phyloP scores from a whole-genome alignment of 2,797 vertebrate species.

The Carcharodon carcharias region DNA sequence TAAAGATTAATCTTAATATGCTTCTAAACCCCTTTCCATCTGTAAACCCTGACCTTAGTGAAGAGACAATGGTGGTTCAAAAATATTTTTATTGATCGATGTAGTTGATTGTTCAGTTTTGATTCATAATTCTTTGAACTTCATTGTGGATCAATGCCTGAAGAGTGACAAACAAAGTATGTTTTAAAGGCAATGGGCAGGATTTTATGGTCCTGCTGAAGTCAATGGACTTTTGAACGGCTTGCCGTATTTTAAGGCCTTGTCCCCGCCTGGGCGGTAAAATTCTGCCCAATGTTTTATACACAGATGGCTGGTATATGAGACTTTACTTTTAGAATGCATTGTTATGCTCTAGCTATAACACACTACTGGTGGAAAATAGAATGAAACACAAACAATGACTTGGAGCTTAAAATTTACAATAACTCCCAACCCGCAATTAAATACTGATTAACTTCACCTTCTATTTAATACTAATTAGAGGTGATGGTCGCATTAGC shows the following conservation, averaged over 20 bases:
- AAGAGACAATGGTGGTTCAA: background rate
- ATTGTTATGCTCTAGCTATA: background rate
- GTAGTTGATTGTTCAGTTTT: no score
- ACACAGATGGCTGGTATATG: background rate
- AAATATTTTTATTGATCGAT: background rate
- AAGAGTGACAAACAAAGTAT: background rate
- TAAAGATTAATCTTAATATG: background rate
- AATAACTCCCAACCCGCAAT: background rate
- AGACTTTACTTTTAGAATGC: background rate
- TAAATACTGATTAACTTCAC: background rate
- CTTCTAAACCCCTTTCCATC: background rate
- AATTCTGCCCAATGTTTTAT: background rate
- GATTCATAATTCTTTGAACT: no score
- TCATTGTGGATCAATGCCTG: no score
- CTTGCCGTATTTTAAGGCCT: no score
- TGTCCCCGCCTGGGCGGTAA: no score
- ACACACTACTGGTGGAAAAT: background rate
- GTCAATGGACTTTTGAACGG: no score
- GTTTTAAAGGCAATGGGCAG: background rate
- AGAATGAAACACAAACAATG: background rate
- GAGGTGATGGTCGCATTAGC: background rate
- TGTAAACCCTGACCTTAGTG: background rate
- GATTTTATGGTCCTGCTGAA: no score
- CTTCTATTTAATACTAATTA: background rate
- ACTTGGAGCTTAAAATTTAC: background rate